Evolutionary conservation across 2,113 vertebrate genomes (phyloP).

Genomic region (Pyxicephalus adspersus): DNA sequence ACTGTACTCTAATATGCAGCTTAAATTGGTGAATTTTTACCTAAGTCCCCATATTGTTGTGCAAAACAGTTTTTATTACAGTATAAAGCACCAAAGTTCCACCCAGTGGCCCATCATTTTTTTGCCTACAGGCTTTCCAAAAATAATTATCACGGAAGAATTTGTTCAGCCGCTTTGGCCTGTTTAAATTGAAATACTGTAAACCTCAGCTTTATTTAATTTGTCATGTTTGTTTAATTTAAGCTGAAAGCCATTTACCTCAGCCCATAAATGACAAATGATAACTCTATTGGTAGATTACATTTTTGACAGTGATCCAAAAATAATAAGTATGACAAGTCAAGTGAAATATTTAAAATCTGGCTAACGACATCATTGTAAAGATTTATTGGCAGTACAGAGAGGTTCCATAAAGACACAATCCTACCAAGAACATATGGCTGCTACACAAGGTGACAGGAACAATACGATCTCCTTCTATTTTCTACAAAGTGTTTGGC

Average conservation of each 20-base stretch:
- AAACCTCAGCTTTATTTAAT: neutral
- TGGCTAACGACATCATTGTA: neutral
- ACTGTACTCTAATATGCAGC: no score
- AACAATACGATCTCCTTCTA: no score
- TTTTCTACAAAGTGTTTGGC: neutral
- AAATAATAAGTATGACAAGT: slow-evolving; percentile 15
- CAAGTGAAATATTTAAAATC: neutral
- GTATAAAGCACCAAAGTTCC: no score
- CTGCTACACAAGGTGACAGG: neutral
- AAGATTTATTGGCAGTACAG: neutral
- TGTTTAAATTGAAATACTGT: neutral
- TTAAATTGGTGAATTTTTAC: no score
- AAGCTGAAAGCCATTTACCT: slow-evolving; percentile 3
- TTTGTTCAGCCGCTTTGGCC: neutral
- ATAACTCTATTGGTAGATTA: slow-evolving; percentile 4
- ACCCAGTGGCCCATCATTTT: no score
- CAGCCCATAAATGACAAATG: slow-evolving; percentile 21
- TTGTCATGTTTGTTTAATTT: neutral
- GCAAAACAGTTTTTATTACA: no score
- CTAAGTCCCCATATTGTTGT: no score
- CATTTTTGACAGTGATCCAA: slow-evolving; percentile 23
- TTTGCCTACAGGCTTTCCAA: neutral
- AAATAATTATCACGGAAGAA: neutral
- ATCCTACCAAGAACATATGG: no score
- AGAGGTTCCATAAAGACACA: neutral